Evolutionary conservation across 1,140 invertebrate species (phyloP).

Genomic region (Diplogasteroides magnus): DNA sequence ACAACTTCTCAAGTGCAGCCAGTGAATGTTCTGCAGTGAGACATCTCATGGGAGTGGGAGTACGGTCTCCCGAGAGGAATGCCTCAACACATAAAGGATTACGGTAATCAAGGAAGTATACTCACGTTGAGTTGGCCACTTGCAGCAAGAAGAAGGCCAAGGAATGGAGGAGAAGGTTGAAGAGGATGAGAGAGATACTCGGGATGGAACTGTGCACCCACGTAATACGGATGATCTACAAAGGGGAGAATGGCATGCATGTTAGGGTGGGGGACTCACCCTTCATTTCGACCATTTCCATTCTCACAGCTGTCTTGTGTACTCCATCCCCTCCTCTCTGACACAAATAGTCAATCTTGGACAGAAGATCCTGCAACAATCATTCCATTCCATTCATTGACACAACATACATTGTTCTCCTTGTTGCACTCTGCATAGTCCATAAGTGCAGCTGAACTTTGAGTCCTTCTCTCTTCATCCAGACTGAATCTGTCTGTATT

Average conservation of each 20-base stretch:
- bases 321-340: conserved; percentile 41
- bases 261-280: conserved; percentile 39
- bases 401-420: conserved; percentile 14
- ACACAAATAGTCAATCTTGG: conserved; percentile 46
- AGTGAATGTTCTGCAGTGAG: neutral
- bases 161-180: conserved; percentile 86
- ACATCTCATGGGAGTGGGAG: neutral
- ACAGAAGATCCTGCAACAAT: conserved; percentile 28
- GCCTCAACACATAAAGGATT: neutral
- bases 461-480: conserved; percentile 26
- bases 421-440: conserved; percentile 31
- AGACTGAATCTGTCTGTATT: conserved; percentile 15
- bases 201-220: conserved; percentile 93
- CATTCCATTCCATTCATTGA: conserved; percentile 15
- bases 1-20: neutral
- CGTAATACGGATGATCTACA: conserved; percentile 79
- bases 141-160: conserved; percentile 84
- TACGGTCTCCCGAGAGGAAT: neutral
- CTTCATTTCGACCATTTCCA: conserved; percentile 74
- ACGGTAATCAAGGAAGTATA: neutral
- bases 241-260: conserved; percentile 7
- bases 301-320: conserved; percentile 63
- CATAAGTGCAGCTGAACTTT: conserved; percentile 39
- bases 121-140: conserved; percentile 59
- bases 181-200: conserved; percentile 90